Evolutionary conservation across 2,797 vertebrate species (phyloP), one percentile per base, ranked within the genome.

Genomic region (Xiphorhynchus erythropygius): DNA sequence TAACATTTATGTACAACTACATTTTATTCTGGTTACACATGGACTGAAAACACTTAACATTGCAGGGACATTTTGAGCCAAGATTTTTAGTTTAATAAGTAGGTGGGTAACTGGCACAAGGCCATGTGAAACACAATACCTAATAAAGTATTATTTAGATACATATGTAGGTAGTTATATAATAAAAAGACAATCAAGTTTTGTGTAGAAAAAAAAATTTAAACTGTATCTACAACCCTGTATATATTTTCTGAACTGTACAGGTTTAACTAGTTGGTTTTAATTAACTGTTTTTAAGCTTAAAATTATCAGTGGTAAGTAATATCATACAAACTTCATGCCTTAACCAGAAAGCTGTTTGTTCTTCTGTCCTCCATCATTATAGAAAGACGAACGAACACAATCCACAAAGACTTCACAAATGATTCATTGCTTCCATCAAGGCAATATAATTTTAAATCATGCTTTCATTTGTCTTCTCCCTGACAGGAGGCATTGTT

Each of bases 401-500:
- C 21, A 57, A 86, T n/a, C 42, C 27, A 32, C 65, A 24, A 18
- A 67, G 46, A 64, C 25, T 76, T 86, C 71, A 64, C 12, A 67
- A 76, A 39, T 90, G 83, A 94, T 91, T 87, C 67, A 89, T 74
- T 87, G 55, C 73, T 92, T 80, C 77, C 7, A 7, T 86, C 69
- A 79, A 78, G 57, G 62, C 10, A 79, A 68, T 83, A 27, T 56
- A 30, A 83, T 83, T 95, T 83, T 11, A 71, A 95, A 70, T 89
- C 53, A 62, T 41, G 18, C 87, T 93, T 92, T 74, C 52, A 57
- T 90, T 91, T 76, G 53, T 91, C 62, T 78, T 68, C 93, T 94
- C 82, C 76, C 32, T 98, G 98, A 87, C 97, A 99, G 99, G 99
- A 97, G 99, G 99, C 96, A 98, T 99, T 96, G 98, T 99, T 95